Percentiles rank a stretch among this genome's conserved stretches.
phyloP scores from a whole-genome alignment of 2,113 vertebrate genomes.

The Chitala chitala region DNA sequence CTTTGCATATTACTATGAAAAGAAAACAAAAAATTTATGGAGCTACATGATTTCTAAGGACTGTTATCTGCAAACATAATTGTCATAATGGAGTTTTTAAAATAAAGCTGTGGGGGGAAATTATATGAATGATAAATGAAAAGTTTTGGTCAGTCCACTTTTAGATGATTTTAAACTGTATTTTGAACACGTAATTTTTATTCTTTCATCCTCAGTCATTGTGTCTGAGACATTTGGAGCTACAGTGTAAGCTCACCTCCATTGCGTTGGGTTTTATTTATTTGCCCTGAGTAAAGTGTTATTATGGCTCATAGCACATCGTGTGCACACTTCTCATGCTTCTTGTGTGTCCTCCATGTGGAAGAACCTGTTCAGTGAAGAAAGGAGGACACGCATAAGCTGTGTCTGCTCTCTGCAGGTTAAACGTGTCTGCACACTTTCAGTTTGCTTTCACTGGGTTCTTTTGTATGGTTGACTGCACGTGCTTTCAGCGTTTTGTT shows the following conservation, averaged over 20 bases:
- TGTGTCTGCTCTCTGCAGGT: neutral
- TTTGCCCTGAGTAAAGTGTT: neutral
- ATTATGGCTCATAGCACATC: neutral
- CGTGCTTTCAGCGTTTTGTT: slow-evolving; percentile 1
- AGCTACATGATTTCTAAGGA: too few species aligned
- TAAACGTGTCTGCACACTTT: neutral
- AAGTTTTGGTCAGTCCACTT: too few species aligned
- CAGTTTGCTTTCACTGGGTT: neutral
- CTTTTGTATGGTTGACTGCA: slow-evolving; percentile 11
- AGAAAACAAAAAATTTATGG: too few species aligned
- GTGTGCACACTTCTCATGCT: slow-evolving; percentile 11
- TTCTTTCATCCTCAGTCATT: neutral
- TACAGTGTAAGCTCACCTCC: neutral
- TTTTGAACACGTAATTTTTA: slow-evolving; percentile 2
- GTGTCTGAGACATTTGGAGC: neutral
- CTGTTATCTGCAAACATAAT: too few species aligned
- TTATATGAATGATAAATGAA: too few species aligned
- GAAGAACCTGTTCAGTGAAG: slow-evolving; percentile 7
- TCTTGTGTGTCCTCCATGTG: neutral
- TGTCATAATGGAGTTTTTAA: too few species aligned
- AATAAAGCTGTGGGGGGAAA: too few species aligned
- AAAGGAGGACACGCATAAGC: neutral
- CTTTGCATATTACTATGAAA: too few species aligned
- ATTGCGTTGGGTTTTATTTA: neutral
- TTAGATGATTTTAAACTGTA: neutral